Evolutionary conservation across 2,888 invertebrate genomes (phyloP).

Genomic region (Apotomis turbidana): DNA sequence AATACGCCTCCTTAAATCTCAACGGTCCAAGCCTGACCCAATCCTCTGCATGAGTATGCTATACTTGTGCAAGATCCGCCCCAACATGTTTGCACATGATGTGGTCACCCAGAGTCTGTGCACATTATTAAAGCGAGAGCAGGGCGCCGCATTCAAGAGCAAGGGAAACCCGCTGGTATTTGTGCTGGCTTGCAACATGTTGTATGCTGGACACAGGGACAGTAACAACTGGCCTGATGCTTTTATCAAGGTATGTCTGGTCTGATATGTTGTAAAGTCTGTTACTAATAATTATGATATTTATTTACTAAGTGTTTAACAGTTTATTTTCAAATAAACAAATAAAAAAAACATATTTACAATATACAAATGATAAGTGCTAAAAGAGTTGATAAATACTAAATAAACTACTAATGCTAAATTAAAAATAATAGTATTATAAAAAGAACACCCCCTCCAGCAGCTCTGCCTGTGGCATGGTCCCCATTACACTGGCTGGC

Average conservation of each 20-base stretch:
- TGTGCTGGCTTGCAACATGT: constrained; percentile 92
- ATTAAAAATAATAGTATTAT: too few species aligned
- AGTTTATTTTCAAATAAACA: too few species aligned
- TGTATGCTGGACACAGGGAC: constrained; percentile 92
- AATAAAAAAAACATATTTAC: too few species aligned
- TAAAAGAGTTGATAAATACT: too few species aligned
- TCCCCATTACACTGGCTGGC: too few species aligned
- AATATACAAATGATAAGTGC: too few species aligned
- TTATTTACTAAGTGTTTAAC: not conserved
- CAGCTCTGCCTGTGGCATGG: too few species aligned
- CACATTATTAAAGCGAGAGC: constrained; percentile 91
- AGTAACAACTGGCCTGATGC: constrained; percentile 95
- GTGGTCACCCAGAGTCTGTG: constrained; percentile 90
- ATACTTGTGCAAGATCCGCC: constrained; percentile 91
- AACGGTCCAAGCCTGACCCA: constrained; percentile 93
- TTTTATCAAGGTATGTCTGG: constrained; percentile 89
- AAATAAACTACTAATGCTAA: too few species aligned
- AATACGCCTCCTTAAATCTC: constrained; percentile 90
- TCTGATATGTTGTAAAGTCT: not conserved
- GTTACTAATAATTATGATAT: too few species aligned
- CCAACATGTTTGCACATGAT: constrained; percentile 90
- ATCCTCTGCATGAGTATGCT: constrained; percentile 90
- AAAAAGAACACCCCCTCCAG: too few species aligned
- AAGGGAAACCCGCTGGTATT: constrained; percentile 92
- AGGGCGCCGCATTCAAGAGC: constrained; percentile 87